Evolutionary conservation across 2,113 vertebrate genomes (phyloP).

Genomic region (Syngnathus scovelli): DNA sequence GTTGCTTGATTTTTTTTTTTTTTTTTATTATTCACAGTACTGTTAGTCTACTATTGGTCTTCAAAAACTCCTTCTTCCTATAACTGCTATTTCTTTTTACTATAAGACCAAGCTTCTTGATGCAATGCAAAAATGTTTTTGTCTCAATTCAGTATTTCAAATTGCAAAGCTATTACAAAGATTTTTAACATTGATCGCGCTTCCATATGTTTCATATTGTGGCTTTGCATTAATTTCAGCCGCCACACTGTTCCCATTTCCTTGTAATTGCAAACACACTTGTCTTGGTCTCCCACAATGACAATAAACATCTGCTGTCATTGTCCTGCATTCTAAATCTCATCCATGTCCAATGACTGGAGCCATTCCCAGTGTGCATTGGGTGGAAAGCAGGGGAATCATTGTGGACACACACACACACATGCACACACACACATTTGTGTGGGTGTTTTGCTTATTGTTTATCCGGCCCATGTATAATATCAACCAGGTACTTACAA

Average conservation of each 20-base stretch:
- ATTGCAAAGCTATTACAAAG: background rate
- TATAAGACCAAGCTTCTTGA: background rate
- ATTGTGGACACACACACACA: conserved; percentile 3
- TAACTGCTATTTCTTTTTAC: too few relatives aligned
- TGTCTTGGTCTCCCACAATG: conserved; percentile 9
- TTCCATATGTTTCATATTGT: background rate
- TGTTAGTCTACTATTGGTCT: background rate
- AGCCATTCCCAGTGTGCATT: conserved; percentile 35
- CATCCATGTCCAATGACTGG: conserved; percentile 43
- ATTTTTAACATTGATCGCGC: background rate
- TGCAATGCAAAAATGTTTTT: background rate
- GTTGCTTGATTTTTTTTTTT: background rate
- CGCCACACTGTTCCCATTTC: background rate
- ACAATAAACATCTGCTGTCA: conserved; percentile 50
- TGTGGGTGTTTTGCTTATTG: conserved; percentile 15
- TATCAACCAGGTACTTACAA: conserved; percentile 10
- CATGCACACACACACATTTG: conserved; percentile 1
- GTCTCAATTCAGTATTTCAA: background rate
- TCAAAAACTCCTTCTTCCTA: background rate
- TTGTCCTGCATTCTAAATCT: conserved; percentile 33
- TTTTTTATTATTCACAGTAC: background rate
- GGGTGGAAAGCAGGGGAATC: conserved; percentile 21
- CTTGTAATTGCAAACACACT: conserved; percentile 9
- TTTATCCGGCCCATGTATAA: background rate
- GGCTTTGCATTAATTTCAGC: background rate